These are phyloP conservation scores for Torymus texanus DNA, from an alignment of 2,888 invertebrate species.

Conservation along the genomic window DNA sequence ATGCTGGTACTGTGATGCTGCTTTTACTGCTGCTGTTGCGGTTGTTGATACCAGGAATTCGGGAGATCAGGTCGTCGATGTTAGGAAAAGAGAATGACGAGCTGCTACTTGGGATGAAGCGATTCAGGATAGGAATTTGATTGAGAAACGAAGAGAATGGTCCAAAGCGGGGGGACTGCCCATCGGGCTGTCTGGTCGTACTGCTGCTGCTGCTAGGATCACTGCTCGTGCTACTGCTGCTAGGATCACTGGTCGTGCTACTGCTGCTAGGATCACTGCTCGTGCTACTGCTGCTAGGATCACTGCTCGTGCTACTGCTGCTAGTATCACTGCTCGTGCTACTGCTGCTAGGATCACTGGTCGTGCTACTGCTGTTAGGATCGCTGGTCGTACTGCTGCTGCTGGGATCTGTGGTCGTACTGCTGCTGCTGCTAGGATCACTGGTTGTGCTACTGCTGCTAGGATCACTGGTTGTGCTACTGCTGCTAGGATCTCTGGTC, in stretches of 20 bases:
- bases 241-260: not conserved
- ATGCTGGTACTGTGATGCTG: not conserved
- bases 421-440: not conserved
- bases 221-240: not conserved
- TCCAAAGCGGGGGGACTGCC: too few relatives aligned
- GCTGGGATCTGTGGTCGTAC: not conserved
- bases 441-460: too few relatives aligned
- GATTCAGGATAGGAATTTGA: too few relatives aligned
- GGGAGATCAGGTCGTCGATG: too few relatives aligned
- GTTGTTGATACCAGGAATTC: not conserved
- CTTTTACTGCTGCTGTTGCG: not conserved
- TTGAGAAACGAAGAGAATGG: too few relatives aligned
- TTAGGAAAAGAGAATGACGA: too few relatives aligned
- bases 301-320: not conserved
- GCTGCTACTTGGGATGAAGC: too few relatives aligned
- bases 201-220: not conserved
- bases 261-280: not conserved
- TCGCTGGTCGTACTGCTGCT: not conserved
- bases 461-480: not conserved
- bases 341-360: not conserved
- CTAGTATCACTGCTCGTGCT: not conserved
- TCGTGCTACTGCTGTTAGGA: not conserved
- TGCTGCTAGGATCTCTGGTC: not conserved
- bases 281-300: not conserved
- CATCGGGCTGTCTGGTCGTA: not conserved